Evolutionary conservation across 2,888 invertebrate genomes (phyloP).

Genomic region (Xestia xanthographa): DNA sequence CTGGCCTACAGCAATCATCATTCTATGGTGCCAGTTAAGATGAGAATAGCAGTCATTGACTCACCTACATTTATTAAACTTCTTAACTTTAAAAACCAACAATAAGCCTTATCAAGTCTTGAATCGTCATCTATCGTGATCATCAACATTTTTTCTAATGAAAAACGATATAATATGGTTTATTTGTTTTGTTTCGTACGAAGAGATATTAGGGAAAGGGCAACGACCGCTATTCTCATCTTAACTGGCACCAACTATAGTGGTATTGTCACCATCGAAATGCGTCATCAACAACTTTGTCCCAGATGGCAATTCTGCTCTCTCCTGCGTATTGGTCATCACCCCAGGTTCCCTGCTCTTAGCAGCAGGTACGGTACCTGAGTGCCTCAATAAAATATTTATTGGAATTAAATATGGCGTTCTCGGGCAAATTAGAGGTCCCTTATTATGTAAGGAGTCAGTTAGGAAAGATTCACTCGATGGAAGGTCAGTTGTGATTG

Average conservation of each 20-base stretch:
- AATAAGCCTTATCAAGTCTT: too few relatives aligned
- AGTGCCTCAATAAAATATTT: conserved; percentile 73
- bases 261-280: not conserved
- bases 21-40: too few relatives aligned
- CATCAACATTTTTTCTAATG: too few relatives aligned
- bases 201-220: too few relatives aligned
- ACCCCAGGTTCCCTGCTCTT: conserved; percentile 34
- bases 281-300: not conserved
- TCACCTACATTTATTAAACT: too few relatives aligned
- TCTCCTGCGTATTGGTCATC: not conserved
- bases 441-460: conserved; percentile 41
- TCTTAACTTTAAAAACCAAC: too few relatives aligned
- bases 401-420: conserved; percentile 70
- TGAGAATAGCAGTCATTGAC: too few relatives aligned
- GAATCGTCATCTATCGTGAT: too few relatives aligned
- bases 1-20: not conserved
- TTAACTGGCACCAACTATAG: too few relatives aligned
- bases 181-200: too few relatives aligned
- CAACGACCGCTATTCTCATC: too few relatives aligned
- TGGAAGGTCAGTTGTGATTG: conserved; percentile 25
- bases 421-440: conserved; percentile 45
- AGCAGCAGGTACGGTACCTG: conserved; percentile 36
- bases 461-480: conserved; percentile 36
- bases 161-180: too few relatives aligned
- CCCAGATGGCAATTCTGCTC: conserved; percentile 15